A percentile compares a stretch with the other conserved stretches of the same genome.
These are phyloP conservation scores for Cygnus buccinator DNA, from an alignment of 2,113 vertebrate genomes.

Conservation along the genomic window DNA sequence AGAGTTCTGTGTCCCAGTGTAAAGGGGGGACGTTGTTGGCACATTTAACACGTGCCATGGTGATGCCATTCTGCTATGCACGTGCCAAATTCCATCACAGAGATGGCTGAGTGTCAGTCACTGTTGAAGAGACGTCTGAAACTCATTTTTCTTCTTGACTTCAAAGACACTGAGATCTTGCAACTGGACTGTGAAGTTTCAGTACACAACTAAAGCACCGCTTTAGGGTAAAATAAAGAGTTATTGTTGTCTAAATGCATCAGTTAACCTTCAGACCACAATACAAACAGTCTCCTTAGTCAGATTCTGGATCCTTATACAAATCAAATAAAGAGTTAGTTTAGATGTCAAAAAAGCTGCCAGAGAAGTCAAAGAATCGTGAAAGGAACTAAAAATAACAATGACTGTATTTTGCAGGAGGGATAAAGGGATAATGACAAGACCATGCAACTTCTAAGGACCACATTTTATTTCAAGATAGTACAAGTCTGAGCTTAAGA, in stretches of 20 bases:
- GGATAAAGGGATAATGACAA: not conserved
- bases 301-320: not conserved
- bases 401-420: not conserved
- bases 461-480: not conserved
- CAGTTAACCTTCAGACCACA: not conserved
- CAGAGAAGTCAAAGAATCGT: not conserved
- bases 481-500: not conserved
- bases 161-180: not conserved
- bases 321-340: not conserved
- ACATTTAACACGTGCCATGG: fast-evolving
- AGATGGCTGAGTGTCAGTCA: not conserved
- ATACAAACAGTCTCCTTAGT: not conserved
- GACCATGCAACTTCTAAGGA: not conserved
- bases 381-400: constrained; percentile 26
- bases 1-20: not conserved
- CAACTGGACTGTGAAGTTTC: not conserved
- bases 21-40: not conserved
- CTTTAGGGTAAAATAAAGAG: not conserved
- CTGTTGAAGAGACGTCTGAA: not conserved
- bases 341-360: not conserved
- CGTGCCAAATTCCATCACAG: not conserved
- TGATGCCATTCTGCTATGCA: not conserved
- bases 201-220: not conserved
- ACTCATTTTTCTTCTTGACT: not conserved
- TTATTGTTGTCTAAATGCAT: not conserved